Base-by-base conservation (phyloP, 2,797 vertebrate species). In the Acanthurus tractus region DNA sequence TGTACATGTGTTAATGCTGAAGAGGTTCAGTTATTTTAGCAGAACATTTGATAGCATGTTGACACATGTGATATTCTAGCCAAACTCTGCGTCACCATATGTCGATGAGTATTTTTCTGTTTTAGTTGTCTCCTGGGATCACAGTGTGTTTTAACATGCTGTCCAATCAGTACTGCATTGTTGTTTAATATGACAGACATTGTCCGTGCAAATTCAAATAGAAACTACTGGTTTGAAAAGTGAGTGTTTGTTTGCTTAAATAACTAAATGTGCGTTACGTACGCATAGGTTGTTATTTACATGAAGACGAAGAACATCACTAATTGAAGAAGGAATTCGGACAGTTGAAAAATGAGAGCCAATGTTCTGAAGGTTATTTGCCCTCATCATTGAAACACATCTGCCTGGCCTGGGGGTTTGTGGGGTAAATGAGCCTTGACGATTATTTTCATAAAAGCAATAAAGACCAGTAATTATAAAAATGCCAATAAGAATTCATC, bases 401-500 rank as follows among this genome's bases (percentile, higher is more conserved):
- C 89, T 93, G 86, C 85, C 77, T 80, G 76, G 91, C 93, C 94
- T 78, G 34, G 89, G 91, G 94, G 92, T 92, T 93, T 92, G 87
- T 90, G 83, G 77, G 81, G 88, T 91, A 93, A 95, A 95, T 96
- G 95, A 95, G 94, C 93, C 95, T 88, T 95, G 94, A 94, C 94
- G 76, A 95, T 95, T 95, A 95, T 95, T 95, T 95, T 95, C 94
- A 95, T 96, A 95, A 95, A 95, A 94, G 94, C 94, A 96, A 95
- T 95, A 95, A 96, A 94, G 94, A 95, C 86, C 92, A 93, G 94
- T 96, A 95, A 96, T 96, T 96, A 96, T 95, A 95, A 94, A 94
- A 95, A 95, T 94, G 95, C 93, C 95, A 95, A 96, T 96, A 95
- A 91, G 87, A 95, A 95, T 96, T 95, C 94, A 95, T 96, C 95